Percentiles rank a stretch among this genome's conserved stretches.
Conservation (phyloP, 2,888 invertebrate species). For the Plebejus melissa region DNA sequence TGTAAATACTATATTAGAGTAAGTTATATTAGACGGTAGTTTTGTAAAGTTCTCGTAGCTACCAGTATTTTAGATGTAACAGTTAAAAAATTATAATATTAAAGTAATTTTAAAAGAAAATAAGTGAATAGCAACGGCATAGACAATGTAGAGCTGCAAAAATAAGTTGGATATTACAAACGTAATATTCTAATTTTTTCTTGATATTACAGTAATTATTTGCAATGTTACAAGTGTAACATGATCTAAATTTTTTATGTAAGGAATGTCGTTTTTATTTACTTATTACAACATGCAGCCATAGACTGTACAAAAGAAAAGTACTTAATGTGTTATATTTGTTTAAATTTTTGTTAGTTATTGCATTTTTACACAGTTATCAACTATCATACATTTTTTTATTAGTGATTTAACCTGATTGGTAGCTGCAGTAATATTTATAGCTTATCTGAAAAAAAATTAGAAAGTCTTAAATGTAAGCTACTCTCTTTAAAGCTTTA, state of each 20-base stretch:
- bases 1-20: conserved; percentile 53
- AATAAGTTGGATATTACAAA: background rate
- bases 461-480: no score
- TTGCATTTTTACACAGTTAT: conserved; percentile 4
- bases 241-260: background rate
- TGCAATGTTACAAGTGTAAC: background rate
- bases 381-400: no score
- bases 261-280: background rate
- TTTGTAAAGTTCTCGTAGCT: conserved; percentile 41
- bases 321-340: conserved; percentile 16
- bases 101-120: background rate
- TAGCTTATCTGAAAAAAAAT: no score
- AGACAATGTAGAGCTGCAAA: background rate
- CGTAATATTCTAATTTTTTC: background rate
- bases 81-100: background rate
- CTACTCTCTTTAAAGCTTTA: no score
- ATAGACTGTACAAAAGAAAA: conserved; percentile 23
- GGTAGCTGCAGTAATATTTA: no score
- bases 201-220: background rate
- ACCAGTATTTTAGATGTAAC: conserved; percentile 10
- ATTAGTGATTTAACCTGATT: no score
- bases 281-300: conserved; percentile 6
- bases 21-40: conserved; percentile 48
- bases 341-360: background rate
- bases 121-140: background rate